A percentile compares a stretch with the other conserved stretches of the same genome.
Conservation (phyloP, 2,888 invertebrate genomes). For the Electrophaes corylata region DNA sequence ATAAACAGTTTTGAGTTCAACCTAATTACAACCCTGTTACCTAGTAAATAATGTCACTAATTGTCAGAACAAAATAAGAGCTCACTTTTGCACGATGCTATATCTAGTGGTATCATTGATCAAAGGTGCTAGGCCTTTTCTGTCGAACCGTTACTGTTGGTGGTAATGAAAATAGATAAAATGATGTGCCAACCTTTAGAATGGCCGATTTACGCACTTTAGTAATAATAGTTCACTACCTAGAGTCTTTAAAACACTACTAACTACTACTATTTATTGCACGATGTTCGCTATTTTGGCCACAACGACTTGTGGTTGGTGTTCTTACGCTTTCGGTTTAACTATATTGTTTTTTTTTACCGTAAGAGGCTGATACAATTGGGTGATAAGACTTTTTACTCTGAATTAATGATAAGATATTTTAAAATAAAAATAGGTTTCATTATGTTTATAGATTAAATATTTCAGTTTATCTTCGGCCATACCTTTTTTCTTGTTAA, state of each 20-base stretch:
- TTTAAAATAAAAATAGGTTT: background rate
- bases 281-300: background rate
- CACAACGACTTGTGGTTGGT: background rate
- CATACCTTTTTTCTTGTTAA: too few relatives aligned
- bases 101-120: too few relatives aligned
- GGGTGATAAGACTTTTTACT: background rate
- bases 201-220: background rate
- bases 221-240: background rate
- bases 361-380: constrained; percentile 44
- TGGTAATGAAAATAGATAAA: background rate
- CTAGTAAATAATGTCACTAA: too few relatives aligned
- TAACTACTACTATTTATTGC: background rate
- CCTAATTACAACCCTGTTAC: too few relatives aligned
- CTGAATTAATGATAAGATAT: too few relatives aligned
- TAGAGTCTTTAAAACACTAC: background rate
- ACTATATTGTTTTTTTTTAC: constrained; percentile 3
- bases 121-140: too few relatives aligned
- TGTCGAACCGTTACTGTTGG: background rate
- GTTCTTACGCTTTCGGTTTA: background rate
- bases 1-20: too few relatives aligned
- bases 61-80: too few relatives aligned
- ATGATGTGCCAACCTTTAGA: background rate
- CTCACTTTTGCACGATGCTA: too few relatives aligned
- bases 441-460: background rate
- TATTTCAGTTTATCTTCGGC: too few relatives aligned